phyloP scores from a whole-genome alignment of 2,888 invertebrate species.

The Sturmia bella region DNA sequence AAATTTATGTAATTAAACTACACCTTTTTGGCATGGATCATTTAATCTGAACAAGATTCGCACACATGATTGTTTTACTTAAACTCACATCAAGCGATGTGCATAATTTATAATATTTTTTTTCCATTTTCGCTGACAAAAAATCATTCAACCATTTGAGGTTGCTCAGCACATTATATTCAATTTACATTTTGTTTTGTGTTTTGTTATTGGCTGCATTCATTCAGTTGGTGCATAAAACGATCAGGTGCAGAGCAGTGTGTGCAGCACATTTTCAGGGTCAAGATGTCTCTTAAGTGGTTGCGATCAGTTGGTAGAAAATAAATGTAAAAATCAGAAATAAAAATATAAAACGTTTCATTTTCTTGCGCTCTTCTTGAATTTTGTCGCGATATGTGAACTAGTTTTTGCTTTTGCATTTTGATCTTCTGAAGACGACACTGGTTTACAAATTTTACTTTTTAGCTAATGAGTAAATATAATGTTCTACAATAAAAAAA shows the following conservation, averaged over 20 bases:
- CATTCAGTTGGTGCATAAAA: conserved; percentile 26
- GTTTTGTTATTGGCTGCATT: conserved; percentile 31
- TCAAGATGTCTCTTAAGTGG: conserved; percentile 54
- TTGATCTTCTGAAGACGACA: conserved; percentile 20
- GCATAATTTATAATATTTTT: conserved; percentile 59
- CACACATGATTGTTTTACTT: conserved; percentile 35
- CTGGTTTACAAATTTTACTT: not conserved
- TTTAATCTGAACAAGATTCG: conserved; percentile 59
- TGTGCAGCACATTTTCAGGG: conserved; percentile 57
- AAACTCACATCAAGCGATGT: conserved; percentile 50
- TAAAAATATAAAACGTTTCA: not conserved
- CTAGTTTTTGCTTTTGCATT: conserved; percentile 26
- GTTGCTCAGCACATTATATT: not conserved
- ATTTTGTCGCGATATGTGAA: not conserved
- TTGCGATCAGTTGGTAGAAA: not conserved
- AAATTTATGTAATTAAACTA: conserved; percentile 28
- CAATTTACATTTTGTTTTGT: not conserved
- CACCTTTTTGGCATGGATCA: conserved; percentile 62
- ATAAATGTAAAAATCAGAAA: not conserved
- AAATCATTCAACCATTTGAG: conserved; percentile 34
- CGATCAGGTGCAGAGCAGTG: conserved; percentile 59
- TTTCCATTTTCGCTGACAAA: conserved; percentile 1
- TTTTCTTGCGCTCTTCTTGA: not conserved
- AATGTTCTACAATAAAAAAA: no score
- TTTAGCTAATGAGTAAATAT: not conserved